Conservation (phyloP, 2,797 vertebrate genomes). For the Acanthurus lineatus region DNA sequence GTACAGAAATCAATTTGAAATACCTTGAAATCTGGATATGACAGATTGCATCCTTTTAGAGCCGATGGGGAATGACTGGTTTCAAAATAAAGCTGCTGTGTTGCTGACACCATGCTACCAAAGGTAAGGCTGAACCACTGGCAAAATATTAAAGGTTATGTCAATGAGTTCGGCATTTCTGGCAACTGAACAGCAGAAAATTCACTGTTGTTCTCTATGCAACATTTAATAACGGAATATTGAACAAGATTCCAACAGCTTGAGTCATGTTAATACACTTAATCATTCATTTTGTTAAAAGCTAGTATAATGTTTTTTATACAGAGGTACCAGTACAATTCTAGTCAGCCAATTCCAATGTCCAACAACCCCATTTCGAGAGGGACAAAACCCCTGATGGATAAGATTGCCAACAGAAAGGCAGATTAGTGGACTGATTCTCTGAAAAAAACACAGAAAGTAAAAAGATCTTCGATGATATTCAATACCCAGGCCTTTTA, state of each 20-base stretch:
- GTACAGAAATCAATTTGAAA: constrained; percentile 11
- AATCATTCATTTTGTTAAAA: constrained; percentile 10
- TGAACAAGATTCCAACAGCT: not conserved
- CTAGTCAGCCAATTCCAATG: not conserved
- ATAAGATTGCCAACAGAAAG: constrained; percentile 23
- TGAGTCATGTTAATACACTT: not conserved
- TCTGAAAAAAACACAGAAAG: constrained; percentile 48
- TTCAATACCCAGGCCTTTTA: constrained; percentile 54
- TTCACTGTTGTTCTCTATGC: not conserved
- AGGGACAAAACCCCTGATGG: constrained; percentile 30
- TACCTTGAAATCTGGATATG: constrained; percentile 30
- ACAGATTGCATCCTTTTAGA: constrained; percentile 32
- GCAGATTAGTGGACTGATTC: constrained; percentile 37
- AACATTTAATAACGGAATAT: not conserved
- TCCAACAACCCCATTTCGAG: constrained; percentile 14
- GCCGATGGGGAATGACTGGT: constrained; percentile 24
- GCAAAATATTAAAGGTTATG: constrained; percentile 30
- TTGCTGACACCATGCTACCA: constrained; percentile 33
- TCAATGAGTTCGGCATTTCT: constrained; percentile 6
- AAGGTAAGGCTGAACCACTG: constrained; percentile 6
- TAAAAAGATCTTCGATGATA: constrained; percentile 48
- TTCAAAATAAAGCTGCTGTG: constrained; percentile 42
- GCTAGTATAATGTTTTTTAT: not conserved
- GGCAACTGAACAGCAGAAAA: not conserved
- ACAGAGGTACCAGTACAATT: not conserved